These are phyloP conservation scores for Parasteatoda lunata DNA, from an alignment of 2,888 invertebrate species.

Conservation along the genomic window DNA sequence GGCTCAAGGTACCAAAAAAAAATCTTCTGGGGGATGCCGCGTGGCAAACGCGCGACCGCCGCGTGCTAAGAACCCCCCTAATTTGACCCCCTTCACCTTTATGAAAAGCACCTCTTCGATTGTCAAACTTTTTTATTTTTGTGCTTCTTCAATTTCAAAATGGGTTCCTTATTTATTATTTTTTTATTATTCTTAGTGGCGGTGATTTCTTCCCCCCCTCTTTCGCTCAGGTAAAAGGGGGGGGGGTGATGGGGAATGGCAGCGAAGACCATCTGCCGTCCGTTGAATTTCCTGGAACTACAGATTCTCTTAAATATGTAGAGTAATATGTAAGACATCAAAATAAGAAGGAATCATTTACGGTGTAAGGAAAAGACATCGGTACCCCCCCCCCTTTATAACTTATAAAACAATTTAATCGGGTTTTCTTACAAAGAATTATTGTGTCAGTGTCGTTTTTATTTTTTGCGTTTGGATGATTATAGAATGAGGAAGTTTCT, in stretches of 20 bases:
- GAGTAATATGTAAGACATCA: not conserved
- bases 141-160: constrained; percentile 29
- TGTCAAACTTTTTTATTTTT: constrained; percentile 28
- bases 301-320: not conserved
- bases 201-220: constrained; percentile 32
- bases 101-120: constrained; percentile 52
- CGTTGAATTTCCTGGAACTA: constrained; percentile 49
- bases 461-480: no score
- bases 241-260: not conserved
- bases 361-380: not conserved
- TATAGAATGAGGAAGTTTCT: no score
- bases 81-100: constrained; percentile 46
- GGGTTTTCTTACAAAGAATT: no score
- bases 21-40: constrained; percentile 55
- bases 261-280: constrained; percentile 58
- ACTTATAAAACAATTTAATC: not conserved
- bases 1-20: constrained; percentile 1
- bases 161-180: constrained; percentile 67
- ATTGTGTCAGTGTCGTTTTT: no score
- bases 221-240: not conserved
- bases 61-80: constrained; percentile 53
- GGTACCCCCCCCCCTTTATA: not conserved
- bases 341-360: constrained; percentile 2
- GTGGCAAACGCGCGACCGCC: constrained; percentile 66
- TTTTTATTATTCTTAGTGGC: constrained; percentile 31